These are phyloP conservation scores for Pecten maximus DNA, from an alignment of 2,888 invertebrate species.

Conservation along the genomic window DNA sequence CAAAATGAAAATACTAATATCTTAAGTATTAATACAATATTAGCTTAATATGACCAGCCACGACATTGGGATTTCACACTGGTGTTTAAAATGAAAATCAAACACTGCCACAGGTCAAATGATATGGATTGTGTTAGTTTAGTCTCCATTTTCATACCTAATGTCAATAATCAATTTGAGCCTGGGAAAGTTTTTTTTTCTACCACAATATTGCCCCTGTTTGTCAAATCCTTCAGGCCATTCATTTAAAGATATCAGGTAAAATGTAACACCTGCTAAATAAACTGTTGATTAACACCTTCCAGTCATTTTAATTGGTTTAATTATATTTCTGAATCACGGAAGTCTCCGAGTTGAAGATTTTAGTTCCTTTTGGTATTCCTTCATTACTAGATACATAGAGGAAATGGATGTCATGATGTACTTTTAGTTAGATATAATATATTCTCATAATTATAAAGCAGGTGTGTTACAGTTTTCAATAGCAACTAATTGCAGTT, in stretches of 20 bases:
- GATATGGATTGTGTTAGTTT: slow-evolving; percentile 13
- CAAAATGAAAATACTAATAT: slow-evolving; percentile 26
- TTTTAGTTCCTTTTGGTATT: too few species aligned
- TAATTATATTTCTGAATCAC: not conserved
- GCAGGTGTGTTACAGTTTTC: too few species aligned
- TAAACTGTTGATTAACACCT: too few species aligned
- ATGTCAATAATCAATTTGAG: not conserved
- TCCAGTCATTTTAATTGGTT: not conserved
- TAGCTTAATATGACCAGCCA: slow-evolving; percentile 6
- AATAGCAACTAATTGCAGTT: too few species aligned
- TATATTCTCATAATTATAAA: too few species aligned
- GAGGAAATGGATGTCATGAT: too few species aligned
- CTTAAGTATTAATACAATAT: not conserved
- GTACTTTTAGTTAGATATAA: too few species aligned
- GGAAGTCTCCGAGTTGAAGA: not conserved
- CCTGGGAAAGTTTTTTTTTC: not conserved
- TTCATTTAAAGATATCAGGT: not conserved
- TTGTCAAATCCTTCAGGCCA: not conserved
- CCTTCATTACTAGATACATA: too few species aligned
- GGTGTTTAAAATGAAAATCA: slow-evolving; percentile 24
- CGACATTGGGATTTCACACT: not conserved
- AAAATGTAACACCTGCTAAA: too few species aligned
- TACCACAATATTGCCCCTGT: not conserved
- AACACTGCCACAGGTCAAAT: not conserved
- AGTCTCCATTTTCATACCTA: not conserved